A percentile compares a stretch with the other conserved stretches of the same genome.
These are phyloP conservation scores for Steinernema hermaphroditum DNA, from an alignment of 2,888 invertebrate genomes.

Conservation along the genomic window DNA sequence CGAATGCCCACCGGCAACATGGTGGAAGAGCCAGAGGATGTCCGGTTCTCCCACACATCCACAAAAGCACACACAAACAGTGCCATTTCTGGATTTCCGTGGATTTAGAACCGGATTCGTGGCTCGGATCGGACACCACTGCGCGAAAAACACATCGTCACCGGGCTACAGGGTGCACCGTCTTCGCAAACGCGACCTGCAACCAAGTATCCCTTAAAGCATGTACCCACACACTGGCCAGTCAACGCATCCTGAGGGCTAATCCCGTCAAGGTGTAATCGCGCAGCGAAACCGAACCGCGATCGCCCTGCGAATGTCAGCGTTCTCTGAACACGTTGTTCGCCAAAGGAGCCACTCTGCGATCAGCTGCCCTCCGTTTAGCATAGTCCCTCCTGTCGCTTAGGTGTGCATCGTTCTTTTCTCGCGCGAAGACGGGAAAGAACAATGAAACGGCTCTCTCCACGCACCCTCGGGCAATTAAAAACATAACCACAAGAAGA, in stretches of 20 bases:
- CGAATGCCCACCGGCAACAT: slow-evolving; percentile 26
- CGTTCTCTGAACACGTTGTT: slow-evolving; percentile 22
- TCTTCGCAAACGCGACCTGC: background rate
- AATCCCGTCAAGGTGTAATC: slow-evolving; percentile 22
- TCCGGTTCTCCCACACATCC: slow-evolving; percentile 28
- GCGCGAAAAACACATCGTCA: slow-evolving; percentile 28
- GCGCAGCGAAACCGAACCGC: slow-evolving; percentile 9
- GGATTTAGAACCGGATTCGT: slow-evolving; percentile 31
- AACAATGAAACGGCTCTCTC: background rate
- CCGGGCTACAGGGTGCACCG: slow-evolving; percentile 9
- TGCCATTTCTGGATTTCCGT: slow-evolving; percentile 31
- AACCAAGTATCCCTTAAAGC: background rate
- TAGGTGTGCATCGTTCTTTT: slow-evolving; percentile 14
- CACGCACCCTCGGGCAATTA: slow-evolving; percentile 3
- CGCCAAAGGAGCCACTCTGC: slow-evolving; percentile 9
- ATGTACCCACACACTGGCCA: background rate
- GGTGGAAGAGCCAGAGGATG: slow-evolving; percentile 29
- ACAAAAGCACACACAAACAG: slow-evolving; percentile 30
- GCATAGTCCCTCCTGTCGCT: slow-evolving; percentile 9
- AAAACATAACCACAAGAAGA: slow-evolving; percentile 22
- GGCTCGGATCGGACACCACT: slow-evolving; percentile 28
- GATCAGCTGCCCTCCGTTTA: slow-evolving; percentile 27
- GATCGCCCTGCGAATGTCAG: slow-evolving; percentile 6
- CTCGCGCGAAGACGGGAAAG: background rate
- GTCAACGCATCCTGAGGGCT: background rate